A percentile compares a stretch with the other conserved stretches of the same genome.
phyloP scores from a whole-genome alignment of 2,888 invertebrate species.

The Lasioglossum lativentre region DNA sequence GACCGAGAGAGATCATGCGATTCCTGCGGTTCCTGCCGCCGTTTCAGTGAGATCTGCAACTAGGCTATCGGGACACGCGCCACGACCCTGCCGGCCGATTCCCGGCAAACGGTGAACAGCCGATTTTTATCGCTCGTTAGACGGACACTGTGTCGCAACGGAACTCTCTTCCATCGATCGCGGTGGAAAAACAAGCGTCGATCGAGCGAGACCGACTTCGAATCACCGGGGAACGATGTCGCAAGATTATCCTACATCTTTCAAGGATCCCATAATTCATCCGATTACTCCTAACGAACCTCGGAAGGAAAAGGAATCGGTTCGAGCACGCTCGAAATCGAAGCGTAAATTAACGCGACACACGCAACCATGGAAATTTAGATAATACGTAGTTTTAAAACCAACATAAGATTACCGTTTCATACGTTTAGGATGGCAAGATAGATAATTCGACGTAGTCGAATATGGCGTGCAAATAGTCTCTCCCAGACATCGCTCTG shows the following conservation, averaged over 20 bases:
- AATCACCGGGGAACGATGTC: neutral
- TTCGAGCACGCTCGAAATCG: neutral
- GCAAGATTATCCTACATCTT: conserved; percentile 18
- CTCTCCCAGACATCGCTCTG: too few species aligned
- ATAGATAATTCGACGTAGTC: neutral
- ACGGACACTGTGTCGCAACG: conserved; percentile 31
- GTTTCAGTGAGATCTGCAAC: conserved; percentile 45
- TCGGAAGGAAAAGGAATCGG: neutral
- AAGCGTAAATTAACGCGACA: neutral
- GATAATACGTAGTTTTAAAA: neutral
- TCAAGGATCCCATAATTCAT: conserved; percentile 23
- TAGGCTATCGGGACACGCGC: conserved; percentile 57
- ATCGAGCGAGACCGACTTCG: neutral
- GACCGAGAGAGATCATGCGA: conserved; percentile 13
- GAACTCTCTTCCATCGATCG: conserved; percentile 13
- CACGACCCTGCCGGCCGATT: conserved; percentile 33
- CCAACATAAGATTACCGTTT: neutral
- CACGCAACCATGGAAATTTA: neutral
- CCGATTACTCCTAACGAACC: neutral
- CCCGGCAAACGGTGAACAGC: conserved; percentile 22
- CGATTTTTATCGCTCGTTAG: conserved; percentile 46
- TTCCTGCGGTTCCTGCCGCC: neutral
- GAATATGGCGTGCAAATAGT: neutral
- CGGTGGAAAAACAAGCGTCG: conserved; percentile 9
- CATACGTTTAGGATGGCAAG: neutral